Base-by-base conservation (phyloP, 2,888 invertebrate species). In the Pardosa pseudoannulata region DNA sequence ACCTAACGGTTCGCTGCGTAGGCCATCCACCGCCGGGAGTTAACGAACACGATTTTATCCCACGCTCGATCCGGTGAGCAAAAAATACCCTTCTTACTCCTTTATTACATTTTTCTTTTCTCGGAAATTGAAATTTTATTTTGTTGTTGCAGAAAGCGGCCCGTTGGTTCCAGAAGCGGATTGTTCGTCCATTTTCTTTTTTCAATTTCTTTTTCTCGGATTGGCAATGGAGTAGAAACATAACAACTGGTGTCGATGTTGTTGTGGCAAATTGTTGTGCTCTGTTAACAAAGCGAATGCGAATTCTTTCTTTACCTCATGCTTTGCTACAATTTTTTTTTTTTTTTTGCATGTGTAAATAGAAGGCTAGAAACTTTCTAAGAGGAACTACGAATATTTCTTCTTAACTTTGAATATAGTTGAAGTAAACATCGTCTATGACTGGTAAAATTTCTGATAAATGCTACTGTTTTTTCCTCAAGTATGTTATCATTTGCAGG, bases 1-100 rank as follows among this genome's bases (percentile, higher is more conserved):
- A 56, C 3, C 56, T 56, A 56, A 56, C 56, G 56, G 56, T 56
- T 56, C 56, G 56, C 16, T 56, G 56, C 56, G 5, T 56, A 23
- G 56, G 23, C 56, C 56, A 56, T 56, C 23, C 16, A 46, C 23
- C 23, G 23, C 9, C 9, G 16, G n/a, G 16, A 46, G 46, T 46
- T 46, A 46, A 46, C 16, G 16, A 56, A 23, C 56, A 19, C 19
- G 23, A 5, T 23, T 11, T 46, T 46, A 56, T 56, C 56, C 56
- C 56, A 56, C 56, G 56, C 56, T 19, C 11, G 16, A 23, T 23
- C 1, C 11, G 16, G 56, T 13, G 16, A 56, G 56, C 2, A 19
- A 56, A 23, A 56, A 23, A 56, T 23, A 23, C 23, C 19, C 23
- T 16, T 46, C 16, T 16, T 16, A 36, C 11, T 36, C 11, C 5